phyloP scores from a whole-genome alignment of 2,797 vertebrate species.

The Erethizon dorsatum region DNA sequence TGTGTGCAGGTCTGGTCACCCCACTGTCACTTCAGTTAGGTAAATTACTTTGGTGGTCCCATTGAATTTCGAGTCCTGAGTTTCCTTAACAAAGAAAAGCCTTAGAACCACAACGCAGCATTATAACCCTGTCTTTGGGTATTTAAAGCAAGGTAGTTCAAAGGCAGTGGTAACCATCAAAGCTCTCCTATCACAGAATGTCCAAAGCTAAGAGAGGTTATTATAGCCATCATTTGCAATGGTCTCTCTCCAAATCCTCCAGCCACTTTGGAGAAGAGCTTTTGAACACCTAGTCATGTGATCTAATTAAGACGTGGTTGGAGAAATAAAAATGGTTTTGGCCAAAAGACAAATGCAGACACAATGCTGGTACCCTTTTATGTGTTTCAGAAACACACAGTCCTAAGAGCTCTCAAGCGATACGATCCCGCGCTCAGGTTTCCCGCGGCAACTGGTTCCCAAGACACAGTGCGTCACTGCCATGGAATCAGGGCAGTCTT shows the following conservation, averaged over 20 bases:
- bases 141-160: background rate
- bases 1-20: background rate
- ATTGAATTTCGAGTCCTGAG: conserved; percentile 15
- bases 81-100: conserved; percentile 30
- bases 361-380: background rate
- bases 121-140: background rate
- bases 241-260: background rate
- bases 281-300: background rate
- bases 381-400: background rate
- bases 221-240: background rate
- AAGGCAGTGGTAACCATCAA: background rate
- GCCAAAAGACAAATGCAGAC: background rate
- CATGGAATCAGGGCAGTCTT: background rate
- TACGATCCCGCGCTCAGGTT: background rate
- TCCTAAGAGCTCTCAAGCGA: background rate
- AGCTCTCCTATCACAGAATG: background rate
- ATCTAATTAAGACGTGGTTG: background rate
- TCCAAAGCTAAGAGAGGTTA: background rate
- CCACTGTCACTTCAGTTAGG: background rate
- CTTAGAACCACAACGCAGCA: background rate
- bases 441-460: background rate
- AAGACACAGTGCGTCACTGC: background rate
- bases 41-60: background rate
- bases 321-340: background rate
- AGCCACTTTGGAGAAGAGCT: conserved; percentile 21